A percentile compares a stretch with the other conserved stretches of the same genome.
These are phyloP conservation scores for Koerneria pararmatus DNA, from an alignment of 2,888 invertebrate species.

Conservation along the genomic window DNA sequence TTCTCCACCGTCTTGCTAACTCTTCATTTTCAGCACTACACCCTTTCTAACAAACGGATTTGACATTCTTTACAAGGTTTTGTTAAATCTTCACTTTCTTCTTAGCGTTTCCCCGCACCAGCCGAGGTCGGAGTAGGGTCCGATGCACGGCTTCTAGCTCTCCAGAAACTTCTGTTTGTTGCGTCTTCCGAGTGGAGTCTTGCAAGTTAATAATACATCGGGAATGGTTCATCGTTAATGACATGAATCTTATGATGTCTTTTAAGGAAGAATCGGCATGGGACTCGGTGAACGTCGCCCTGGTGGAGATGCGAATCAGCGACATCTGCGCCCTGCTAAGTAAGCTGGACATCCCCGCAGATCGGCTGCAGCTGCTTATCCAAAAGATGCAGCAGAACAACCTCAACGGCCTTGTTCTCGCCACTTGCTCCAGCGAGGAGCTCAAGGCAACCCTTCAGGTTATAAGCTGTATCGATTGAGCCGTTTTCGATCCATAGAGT, in stretches of 20 bases:
- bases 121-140: too few relatives aligned
- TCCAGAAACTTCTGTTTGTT: too few relatives aligned
- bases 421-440: constrained; percentile 62
- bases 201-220: too few relatives aligned
- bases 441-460: constrained; percentile 43
- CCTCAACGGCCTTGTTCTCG: constrained; percentile 56
- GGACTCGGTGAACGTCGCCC: constrained; percentile 37
- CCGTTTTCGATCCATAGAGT: too few relatives aligned
- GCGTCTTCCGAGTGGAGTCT: too few relatives aligned
- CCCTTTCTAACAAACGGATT: too few relatives aligned
- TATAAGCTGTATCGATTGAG: too few relatives aligned
- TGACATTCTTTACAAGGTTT: too few relatives aligned
- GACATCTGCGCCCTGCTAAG: constrained; percentile 36
- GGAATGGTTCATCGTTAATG: not conserved
- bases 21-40: too few relatives aligned
- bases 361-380: constrained; percentile 33
- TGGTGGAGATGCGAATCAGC: constrained; percentile 47
- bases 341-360: constrained; percentile 17
- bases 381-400: constrained; percentile 37
- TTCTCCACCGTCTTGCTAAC: too few relatives aligned
- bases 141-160: too few relatives aligned
- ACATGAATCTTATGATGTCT: too few relatives aligned
- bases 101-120: not conserved
- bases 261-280: constrained; percentile 40
- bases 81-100: not conserved